Base-by-base conservation (phyloP, 2,113 vertebrate genomes). In the Paratilapia polleni region DNA sequence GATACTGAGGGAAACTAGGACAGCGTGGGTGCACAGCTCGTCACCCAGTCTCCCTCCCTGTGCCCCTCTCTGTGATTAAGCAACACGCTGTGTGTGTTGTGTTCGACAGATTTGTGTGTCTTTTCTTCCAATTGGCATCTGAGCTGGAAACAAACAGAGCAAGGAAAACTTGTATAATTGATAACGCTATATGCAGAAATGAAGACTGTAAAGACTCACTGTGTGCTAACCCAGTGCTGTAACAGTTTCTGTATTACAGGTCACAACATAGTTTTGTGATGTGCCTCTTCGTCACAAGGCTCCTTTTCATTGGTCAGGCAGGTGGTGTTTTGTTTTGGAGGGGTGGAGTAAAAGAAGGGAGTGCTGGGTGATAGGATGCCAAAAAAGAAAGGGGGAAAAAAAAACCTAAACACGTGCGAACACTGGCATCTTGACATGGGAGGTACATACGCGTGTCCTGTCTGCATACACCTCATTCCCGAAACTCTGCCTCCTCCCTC, bases 1-100 rank as follows among this genome's bases (percentile, higher is more conserved):
- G 76, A 87, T 64, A 77, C 78, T 10, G 77, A 74, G 34, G 58
- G 82, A 88, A 92, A 93, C 66, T 93, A 93, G 94, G 89, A 88
- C 93, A 92, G 87, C 88, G 88, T 92, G 91, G 91, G 88, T 84
- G 90, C 90, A 78, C 80, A 86, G 81, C 88, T 87, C 74, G 78
- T 94, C 91, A 93, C 87, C 85, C 86, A 84, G 54, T 86, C 85
- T 76, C 80, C 49, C 83, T 78, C 66, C 87, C 82, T 75, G 57
- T 78, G 57, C 61, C 87, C 74, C 90, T 59, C 80, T 77, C 64
- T 76, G 74, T 86, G 89, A 93, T 91, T 90, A 90, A 81, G 83
- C 83, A 90, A 85, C 86, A 80, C 59, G 12, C 66, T 74, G 82
- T 84, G 81, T 57, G 82, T 83, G 88, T 80, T 84, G 76, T 64